Percentiles rank a stretch among this genome's conserved stretches.
phyloP scores from a whole-genome alignment of 2,113 vertebrate species.

The Arothron firmamentum region DNA sequence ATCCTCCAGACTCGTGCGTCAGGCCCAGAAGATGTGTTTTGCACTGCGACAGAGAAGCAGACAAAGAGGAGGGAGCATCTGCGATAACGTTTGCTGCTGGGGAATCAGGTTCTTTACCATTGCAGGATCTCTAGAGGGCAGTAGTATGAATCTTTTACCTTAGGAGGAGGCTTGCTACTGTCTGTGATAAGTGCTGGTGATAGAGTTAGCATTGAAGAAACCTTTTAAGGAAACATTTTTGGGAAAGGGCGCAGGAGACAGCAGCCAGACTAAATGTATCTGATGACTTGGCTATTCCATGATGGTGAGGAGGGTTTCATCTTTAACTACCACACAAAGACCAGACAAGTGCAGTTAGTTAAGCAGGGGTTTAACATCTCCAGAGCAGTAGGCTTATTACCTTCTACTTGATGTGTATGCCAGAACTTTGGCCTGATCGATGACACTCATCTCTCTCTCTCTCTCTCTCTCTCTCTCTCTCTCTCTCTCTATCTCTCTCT shows the following conservation, averaged over 20 bases:
- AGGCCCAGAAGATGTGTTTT: conserved; percentile 27
- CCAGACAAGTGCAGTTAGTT: too few relatives aligned
- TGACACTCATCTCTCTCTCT: conserved; percentile 21
- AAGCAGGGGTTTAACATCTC: too few relatives aligned
- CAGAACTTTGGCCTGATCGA: conserved; percentile 1
- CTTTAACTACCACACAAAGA: too few relatives aligned
- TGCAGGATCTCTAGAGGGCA: conserved; percentile 62
- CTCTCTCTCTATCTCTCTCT: too few relatives aligned
- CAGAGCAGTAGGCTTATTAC: too few relatives aligned
- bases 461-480: too few relatives aligned
- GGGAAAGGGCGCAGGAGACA: conserved; percentile 6
- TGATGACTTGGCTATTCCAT: too few relatives aligned
- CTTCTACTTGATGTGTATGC: too few relatives aligned
- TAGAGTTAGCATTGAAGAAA: conserved; percentile 49
- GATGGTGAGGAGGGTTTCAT: too few relatives aligned
- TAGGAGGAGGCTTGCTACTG: conserved; percentile 40
- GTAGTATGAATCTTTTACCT: conserved; percentile 60
- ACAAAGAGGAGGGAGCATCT: conserved; percentile 38
- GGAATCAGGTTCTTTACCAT: conserved; percentile 52
- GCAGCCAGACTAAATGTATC: too few relatives aligned
- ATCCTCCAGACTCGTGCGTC: conserved; percentile 8
- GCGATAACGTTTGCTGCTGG: conserved; percentile 53
- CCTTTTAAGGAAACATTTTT: conserved; percentile 12
- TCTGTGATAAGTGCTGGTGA: conserved; percentile 50
- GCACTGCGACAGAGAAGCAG: conserved; percentile 29